phyloP scores from a whole-genome alignment of 2,113 vertebrate genomes.

The Ptyas mucosa region DNA sequence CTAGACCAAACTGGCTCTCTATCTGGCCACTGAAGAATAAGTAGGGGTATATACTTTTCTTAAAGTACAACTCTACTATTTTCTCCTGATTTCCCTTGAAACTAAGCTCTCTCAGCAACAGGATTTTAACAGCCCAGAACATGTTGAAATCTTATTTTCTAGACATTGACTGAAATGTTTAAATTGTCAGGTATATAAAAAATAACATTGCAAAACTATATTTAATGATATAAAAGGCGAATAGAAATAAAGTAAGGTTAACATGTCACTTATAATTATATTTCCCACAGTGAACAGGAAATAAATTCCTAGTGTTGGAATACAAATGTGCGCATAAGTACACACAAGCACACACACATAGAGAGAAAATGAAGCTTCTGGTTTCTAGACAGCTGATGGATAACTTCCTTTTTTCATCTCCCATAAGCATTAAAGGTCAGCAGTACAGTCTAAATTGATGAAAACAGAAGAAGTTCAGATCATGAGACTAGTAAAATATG shows the following conservation, averaged over 20 bases:
- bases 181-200: slow-evolving; percentile 30
- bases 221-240: slow-evolving; percentile 29
- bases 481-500: slow-evolving; percentile 32
- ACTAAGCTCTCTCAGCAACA: background rate
- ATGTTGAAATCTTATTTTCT: background rate
- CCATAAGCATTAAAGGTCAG: slow-evolving; percentile 62
- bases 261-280: slow-evolving; percentile 40
- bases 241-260: slow-evolving; percentile 43
- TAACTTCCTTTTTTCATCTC: slow-evolving; percentile 71
- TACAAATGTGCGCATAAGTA: slow-evolving; percentile 23
- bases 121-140: background rate
- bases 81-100: background rate
- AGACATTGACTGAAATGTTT: background rate
- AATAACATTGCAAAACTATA: slow-evolving; percentile 7
- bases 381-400: slow-evolving; percentile 69
- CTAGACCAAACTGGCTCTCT: background rate
- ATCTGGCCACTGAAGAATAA: background rate
- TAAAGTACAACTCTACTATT: background rate
- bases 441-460: slow-evolving; percentile 33
- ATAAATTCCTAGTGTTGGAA: slow-evolving; percentile 47
- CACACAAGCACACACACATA: too few species aligned
- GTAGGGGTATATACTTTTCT: background rate
- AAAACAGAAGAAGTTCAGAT: slow-evolving; percentile 48
- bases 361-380: slow-evolving; percentile 38
- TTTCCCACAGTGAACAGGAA: slow-evolving; percentile 72